Conservation (phyloP, 2,888 invertebrate species). For the Carpatolechia fugitivella region DNA sequence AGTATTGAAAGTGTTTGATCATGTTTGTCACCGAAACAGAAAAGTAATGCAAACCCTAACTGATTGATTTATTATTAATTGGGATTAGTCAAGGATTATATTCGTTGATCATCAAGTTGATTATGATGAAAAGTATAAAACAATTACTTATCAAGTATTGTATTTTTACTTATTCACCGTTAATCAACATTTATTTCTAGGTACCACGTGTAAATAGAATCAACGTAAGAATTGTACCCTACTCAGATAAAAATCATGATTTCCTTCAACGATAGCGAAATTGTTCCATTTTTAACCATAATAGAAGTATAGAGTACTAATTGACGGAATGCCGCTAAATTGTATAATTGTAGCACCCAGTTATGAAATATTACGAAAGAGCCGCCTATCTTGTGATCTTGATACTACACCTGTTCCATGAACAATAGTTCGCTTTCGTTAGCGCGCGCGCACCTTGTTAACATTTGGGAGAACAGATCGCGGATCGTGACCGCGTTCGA, state of each 20-base stretch:
- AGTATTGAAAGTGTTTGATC: too few relatives aligned
- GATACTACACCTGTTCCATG: constrained; percentile 54
- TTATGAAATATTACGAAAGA: constrained; percentile 35
- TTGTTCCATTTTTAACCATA: background rate
- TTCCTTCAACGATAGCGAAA: background rate
- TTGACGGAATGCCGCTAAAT: background rate
- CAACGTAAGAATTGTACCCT: background rate
- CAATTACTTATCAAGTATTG: too few relatives aligned
- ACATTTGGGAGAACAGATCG: constrained; percentile 64
- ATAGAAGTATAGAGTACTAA: constrained; percentile 6
- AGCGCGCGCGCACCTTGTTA: constrained; percentile 53
- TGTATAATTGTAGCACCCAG: constrained; percentile 24
- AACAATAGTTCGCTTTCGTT: constrained; percentile 69
- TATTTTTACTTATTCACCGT: too few relatives aligned
- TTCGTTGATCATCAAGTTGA: too few relatives aligned
- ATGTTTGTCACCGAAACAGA: too few relatives aligned
- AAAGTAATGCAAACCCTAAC: too few relatives aligned
- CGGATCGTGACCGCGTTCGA: constrained; percentile 62
- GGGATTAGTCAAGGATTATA: too few relatives aligned
- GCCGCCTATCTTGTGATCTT: constrained; percentile 38
- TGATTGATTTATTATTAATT: too few relatives aligned
- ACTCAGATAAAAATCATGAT: background rate
- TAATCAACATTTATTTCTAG: too few relatives aligned
- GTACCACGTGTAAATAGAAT: too few relatives aligned
- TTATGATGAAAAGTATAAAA: too few relatives aligned